phyloP scores from a whole-genome alignment of 2,888 invertebrate genomes.

The Unio pictorum region DNA sequence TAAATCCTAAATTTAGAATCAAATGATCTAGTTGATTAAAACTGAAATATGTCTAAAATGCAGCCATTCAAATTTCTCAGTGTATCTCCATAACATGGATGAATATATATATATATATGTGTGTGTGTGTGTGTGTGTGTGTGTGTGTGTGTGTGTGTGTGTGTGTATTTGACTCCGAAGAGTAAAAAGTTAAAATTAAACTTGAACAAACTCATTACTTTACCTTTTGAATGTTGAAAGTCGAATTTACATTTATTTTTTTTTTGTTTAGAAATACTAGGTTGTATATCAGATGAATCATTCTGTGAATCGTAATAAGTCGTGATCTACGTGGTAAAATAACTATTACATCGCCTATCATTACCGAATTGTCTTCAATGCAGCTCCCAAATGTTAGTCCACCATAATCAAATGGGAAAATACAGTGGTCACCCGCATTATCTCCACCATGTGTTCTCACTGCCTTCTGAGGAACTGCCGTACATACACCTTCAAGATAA shows the following conservation, averaged over 20 bases:
- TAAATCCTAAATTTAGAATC: too few species aligned
- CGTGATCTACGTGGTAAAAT: too few species aligned
- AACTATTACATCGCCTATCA: background rate
- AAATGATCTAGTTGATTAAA: too few species aligned
- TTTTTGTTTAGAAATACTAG: too few species aligned
- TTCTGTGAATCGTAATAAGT: too few species aligned
- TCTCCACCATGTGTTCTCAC: conserved; percentile 46
- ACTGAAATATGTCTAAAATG: too few species aligned
- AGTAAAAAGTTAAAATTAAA: background rate
- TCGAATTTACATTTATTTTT: too few species aligned
- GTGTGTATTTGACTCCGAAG: background rate
- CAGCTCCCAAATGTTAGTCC: conserved; percentile 42
- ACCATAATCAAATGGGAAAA: conserved; percentile 46
- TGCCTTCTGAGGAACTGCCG: conserved; percentile 32
- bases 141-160: background rate
- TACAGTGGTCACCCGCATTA: conserved; percentile 40
- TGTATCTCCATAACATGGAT: too few species aligned
- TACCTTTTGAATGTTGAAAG: background rate
- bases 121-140: too few species aligned
- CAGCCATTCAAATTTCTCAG: too few species aligned
- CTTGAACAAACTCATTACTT: background rate
- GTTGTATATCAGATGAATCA: too few species aligned
- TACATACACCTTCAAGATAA: conserved; percentile 41
- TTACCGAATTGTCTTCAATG: conserved; percentile 46
- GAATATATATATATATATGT: too few species aligned